These are phyloP conservation scores for Agonopterix subpropinquella DNA, from an alignment of 2,888 invertebrate species.

Conservation along the genomic window DNA sequence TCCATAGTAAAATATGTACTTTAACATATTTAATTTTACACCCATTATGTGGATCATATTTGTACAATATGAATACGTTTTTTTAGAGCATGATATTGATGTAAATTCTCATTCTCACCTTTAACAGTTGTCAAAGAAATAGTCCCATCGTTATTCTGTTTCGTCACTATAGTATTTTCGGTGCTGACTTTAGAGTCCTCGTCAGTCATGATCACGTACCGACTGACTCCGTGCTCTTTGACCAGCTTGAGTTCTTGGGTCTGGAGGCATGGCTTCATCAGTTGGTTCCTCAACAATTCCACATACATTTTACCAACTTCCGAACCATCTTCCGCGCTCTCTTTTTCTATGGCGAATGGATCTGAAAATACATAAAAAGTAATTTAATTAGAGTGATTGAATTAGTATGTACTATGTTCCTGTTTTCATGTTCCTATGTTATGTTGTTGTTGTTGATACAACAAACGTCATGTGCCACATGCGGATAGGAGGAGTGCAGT, in stretches of 20 bases:
- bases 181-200: constrained; percentile 27
- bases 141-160: constrained; percentile 62
- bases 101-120: constrained; percentile 27
- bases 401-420: too few species aligned
- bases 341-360: not conserved
- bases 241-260: constrained; percentile 47
- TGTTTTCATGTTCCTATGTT: too few species aligned
- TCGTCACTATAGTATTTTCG: constrained; percentile 43
- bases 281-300: constrained; percentile 38
- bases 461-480: too few species aligned
- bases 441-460: too few species aligned
- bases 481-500: too few species aligned
- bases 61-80: too few species aligned
- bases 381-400: too few species aligned
- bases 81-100: too few species aligned
- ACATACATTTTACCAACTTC: constrained; percentile 48
- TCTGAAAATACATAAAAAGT: not conserved
- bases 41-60: too few species aligned
- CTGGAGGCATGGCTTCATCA: constrained; percentile 36
- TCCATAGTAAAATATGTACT: too few species aligned
- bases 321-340: constrained; percentile 14
- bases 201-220: constrained; percentile 46
- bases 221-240: constrained; percentile 34
- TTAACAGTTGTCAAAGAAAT: constrained; percentile 51
- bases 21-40: too few species aligned